phyloP scores from a whole-genome alignment of 2,113 vertebrate species.

The Malurus cyaneus region DNA sequence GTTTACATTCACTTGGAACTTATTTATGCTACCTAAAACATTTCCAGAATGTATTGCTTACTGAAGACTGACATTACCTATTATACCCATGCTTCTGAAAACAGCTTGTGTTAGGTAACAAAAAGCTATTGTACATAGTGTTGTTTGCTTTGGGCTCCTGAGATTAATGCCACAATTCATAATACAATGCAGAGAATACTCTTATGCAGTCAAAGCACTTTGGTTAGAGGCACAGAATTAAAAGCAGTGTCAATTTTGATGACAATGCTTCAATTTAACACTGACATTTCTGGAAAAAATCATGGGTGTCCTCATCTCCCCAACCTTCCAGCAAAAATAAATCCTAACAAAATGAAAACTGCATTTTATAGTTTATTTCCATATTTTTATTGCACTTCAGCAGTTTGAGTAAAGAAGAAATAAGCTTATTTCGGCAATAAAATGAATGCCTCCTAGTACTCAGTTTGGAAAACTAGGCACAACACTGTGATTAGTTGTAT shows the following conservation, averaged over 20 bases:
- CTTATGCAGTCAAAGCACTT: background rate
- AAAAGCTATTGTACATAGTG: background rate
- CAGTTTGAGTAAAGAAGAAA: background rate
- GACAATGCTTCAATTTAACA: background rate
- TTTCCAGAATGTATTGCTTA: background rate
- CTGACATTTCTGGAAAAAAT: background rate
- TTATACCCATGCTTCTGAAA: background rate
- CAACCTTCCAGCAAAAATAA: background rate
- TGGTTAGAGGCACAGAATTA: background rate
- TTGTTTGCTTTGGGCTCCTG: background rate
- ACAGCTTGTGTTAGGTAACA: background rate
- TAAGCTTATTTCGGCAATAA: background rate
- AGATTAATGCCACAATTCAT: background rate
- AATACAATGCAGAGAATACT: background rate
- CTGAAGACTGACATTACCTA: background rate
- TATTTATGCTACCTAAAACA: background rate
- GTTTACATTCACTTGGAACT: background rate
- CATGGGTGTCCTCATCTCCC: background rate
- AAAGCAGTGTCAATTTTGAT: background rate
- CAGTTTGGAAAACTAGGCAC: background rate
- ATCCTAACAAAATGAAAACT: background rate
- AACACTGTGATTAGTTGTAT: background rate
- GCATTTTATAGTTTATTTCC: background rate
- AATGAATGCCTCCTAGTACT: background rate
- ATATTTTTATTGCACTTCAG: background rate